These are phyloP conservation scores for Drosophila novamexicana DNA, from an alignment of 1,140 invertebrate species.

Conservation along the genomic window DNA sequence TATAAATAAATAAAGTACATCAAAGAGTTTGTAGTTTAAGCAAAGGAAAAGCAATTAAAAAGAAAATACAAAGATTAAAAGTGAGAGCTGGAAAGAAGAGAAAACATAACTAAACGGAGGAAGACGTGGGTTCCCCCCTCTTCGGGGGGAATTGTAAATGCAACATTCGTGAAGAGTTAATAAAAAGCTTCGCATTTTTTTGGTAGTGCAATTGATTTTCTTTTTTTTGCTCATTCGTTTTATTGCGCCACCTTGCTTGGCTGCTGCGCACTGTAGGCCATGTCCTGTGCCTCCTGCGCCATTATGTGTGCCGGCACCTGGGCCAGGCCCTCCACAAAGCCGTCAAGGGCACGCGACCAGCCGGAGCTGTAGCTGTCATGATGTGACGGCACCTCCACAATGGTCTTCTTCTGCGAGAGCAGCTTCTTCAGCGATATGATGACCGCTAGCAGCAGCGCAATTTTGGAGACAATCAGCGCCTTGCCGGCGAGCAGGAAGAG, in stretches of 20 bases:
- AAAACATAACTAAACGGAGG: slow-evolving; percentile 33
- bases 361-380: slow-evolving; percentile 86
- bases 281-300: slow-evolving; percentile 86
- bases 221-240: slow-evolving; percentile 1
- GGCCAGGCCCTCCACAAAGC: slow-evolving; percentile 82
- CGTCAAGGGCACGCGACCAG: slow-evolving; percentile 87
- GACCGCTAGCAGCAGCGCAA: slow-evolving; percentile 90
- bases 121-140: slow-evolving; percentile 15
- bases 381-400: slow-evolving; percentile 89
- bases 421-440: slow-evolving; percentile 93
- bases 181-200: slow-evolving; percentile 43
- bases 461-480: slow-evolving; percentile 92
- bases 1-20: slow-evolving; percentile 10
- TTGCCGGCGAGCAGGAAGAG: slow-evolving; percentile 92
- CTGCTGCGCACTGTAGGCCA: slow-evolving; percentile 88
- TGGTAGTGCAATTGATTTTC: slow-evolving; percentile 19
- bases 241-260: slow-evolving; percentile 57
- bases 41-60: slow-evolving; percentile 34
- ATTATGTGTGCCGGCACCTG: slow-evolving; percentile 78
- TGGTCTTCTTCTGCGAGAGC: slow-evolving; percentile 90
- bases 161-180: slow-evolving; percentile 36
- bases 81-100: slow-evolving; percentile 14
- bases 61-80: slow-evolving; percentile 26
- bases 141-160: slow-evolving; percentile 16
- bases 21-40: slow-evolving; percentile 4